Percentiles rank a stretch among this genome's conserved stretches.
Evolutionary conservation across 2,797 vertebrate genomes (phyloP).

Genomic region (Pantherophis alleghaniensis): DNA sequence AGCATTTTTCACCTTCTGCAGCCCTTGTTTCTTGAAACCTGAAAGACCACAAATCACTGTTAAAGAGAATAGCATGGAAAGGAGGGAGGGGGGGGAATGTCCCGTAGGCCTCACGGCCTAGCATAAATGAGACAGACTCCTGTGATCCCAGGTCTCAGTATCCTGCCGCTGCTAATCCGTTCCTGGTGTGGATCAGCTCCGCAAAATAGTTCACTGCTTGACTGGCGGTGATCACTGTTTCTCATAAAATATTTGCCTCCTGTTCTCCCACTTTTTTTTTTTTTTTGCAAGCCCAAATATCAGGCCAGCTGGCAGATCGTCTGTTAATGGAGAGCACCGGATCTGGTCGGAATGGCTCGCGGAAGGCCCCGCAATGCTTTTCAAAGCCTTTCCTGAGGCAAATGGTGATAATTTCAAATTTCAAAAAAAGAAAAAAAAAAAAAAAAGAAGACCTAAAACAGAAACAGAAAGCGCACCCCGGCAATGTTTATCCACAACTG

Average conservation of each 20-base stretch:
- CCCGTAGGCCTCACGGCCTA: not conserved
- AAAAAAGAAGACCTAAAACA: too few relatives aligned
- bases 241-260: not conserved
- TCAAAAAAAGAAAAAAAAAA: not conserved
- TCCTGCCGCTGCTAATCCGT: not conserved
- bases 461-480: not conserved
- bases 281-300: not conserved
- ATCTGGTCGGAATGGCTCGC: not conserved
- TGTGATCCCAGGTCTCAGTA: not conserved
- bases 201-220: not conserved
- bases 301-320: not conserved
- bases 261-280: not conserved
- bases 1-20: not conserved
- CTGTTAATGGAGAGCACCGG: not conserved
- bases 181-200: not conserved
- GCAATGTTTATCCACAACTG: conserved; percentile 7
- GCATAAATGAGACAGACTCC: not conserved
- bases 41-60: not conserved
- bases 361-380: not conserved
- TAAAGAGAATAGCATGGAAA: not conserved
- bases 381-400: conserved; percentile 21
- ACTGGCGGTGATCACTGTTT: not conserved
- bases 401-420: conserved; percentile 6
- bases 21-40: conserved; percentile 13
- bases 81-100: not conserved